A percentile compares a stretch with the other conserved stretches of the same genome.
phyloP scores from a whole-genome alignment of 2,888 invertebrate genomes.

The Scaptomyza reducta region DNA sequence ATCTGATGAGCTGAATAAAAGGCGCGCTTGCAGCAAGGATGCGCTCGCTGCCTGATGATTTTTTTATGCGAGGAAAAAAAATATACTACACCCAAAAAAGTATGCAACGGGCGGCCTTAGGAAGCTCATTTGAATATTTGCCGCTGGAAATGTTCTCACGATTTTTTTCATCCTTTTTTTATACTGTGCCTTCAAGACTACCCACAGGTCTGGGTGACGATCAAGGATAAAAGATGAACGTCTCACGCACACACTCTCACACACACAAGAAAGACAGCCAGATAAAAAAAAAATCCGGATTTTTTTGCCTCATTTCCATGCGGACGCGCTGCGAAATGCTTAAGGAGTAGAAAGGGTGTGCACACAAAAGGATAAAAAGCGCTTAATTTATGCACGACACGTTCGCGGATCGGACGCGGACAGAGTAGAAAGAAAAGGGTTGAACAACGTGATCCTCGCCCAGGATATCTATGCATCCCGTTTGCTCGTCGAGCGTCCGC shows the following conservation, averaged over 20 bases:
- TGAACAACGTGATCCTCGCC: conserved; percentile 55
- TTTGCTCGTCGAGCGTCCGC: conserved; percentile 14
- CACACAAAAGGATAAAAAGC: conserved; percentile 52
- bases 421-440: conserved; percentile 57
- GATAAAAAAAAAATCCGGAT: conserved; percentile 77
- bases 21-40: conserved; percentile 62
- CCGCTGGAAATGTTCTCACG: conserved; percentile 74
- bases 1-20: conserved; percentile 34
- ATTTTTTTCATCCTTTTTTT: conserved; percentile 48
- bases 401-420: conserved; percentile 69
- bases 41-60: conserved; percentile 57
- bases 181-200: conserved; percentile 41
- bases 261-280: conserved; percentile 54
- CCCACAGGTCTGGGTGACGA: conserved; percentile 74
- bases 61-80: conserved; percentile 48
- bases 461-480: conserved; percentile 61
- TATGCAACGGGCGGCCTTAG: conserved; percentile 64
- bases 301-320: conserved; percentile 82
- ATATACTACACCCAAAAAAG: conserved; percentile 61
- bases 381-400: conserved; percentile 80
- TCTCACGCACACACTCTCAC: conserved; percentile 43
- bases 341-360: conserved; percentile 70
- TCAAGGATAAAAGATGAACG: conserved; percentile 64
- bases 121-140: conserved; percentile 74
- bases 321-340: conserved; percentile 65